Base-by-base conservation (phyloP, 1,140 invertebrate genomes). In the Drosophila malerkotliana region DNA sequence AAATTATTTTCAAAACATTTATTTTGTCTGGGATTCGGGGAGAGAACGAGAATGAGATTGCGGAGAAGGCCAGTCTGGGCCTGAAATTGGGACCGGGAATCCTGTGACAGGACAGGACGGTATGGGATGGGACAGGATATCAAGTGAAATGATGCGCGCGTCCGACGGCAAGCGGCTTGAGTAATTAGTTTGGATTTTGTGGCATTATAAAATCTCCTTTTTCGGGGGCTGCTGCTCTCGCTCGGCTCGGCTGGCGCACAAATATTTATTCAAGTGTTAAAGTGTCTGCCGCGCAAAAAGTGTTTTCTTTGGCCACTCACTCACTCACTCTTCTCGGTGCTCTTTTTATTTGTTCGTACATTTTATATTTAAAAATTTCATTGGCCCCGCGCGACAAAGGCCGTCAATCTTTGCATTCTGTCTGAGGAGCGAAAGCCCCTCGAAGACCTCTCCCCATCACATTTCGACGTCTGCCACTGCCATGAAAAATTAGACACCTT, bases 201-300 rank as follows among this genome's bases (percentile, higher is more conserved):
- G 84, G 84, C 84, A 89, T 88, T 88, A 88, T 88, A 89, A 88
- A 90, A 85, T 89, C 82, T 80, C 60, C 59, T 72, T 77, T 74
- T 75, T 44, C 71, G 73, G 64, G 39, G 26, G 67, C 32, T 48
- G 21, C 64, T 48, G 18, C 57, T 10, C 32, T 34, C 47, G 28
- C 24, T 48, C 77, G 12, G 34, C 34, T 18, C 44, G 72, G 71
- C 77, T 67, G 75, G 49, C 78, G 51, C 83, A 87, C 79, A 87
- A 90, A 90, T 91, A 91, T 89, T 91, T 91, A 87, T 90, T 91
- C 89, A 91, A 91, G 89, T 91, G 89, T 91, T 91, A 80, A 90
- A 90, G 84, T 89, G 84, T 80, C 84, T 79, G 75, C 80, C 68
- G 63, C 78, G 72, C 77, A 79, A 81, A 81, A 77, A 87, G 68